These are phyloP conservation scores for Bursaphelenchus mucronatus DNA, from an alignment of 1,140 invertebrate species.

Conservation along the genomic window DNA sequence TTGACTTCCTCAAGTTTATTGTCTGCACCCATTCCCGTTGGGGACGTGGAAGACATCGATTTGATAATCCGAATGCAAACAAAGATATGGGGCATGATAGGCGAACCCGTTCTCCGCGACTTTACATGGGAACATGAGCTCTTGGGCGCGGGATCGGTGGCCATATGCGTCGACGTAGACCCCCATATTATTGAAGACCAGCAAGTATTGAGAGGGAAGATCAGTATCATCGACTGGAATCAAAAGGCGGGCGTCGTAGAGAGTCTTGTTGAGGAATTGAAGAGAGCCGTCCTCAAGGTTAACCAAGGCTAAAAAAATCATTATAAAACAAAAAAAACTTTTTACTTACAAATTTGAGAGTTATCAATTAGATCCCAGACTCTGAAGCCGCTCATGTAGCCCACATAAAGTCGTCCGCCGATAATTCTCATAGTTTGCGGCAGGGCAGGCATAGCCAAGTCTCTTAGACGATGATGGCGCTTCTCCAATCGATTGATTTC, in stretches of 20 bases:
- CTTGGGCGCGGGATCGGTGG: slow-evolving; percentile 80
- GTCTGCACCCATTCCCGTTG: slow-evolving; percentile 95
- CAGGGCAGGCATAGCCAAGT: slow-evolving; percentile 80
- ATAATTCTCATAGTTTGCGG: slow-evolving; percentile 84
- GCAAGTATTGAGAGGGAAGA: slow-evolving; percentile 69
- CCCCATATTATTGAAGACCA: slow-evolving; percentile 81
- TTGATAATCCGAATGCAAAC: slow-evolving; percentile 89
- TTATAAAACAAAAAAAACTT: slow-evolving; percentile 15
- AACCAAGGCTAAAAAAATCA: slow-evolving; percentile 50
- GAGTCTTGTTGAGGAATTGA: slow-evolving; percentile 51
- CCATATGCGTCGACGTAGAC: slow-evolving; percentile 78
- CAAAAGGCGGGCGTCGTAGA: slow-evolving; percentile 55
- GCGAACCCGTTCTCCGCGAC: slow-evolving; percentile 65
- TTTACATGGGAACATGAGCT: slow-evolving; percentile 98
- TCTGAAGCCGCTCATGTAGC: slow-evolving; percentile 82
- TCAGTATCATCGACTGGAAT: slow-evolving; percentile 40
- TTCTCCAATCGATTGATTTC: slow-evolving; percentile 85
- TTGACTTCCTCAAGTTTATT: slow-evolving; percentile 76
- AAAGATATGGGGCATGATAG: slow-evolving; percentile 69
- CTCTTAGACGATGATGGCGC: slow-evolving; percentile 77
- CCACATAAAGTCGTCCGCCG: slow-evolving; percentile 80
- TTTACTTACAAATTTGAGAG: slow-evolving; percentile 74
- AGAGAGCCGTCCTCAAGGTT: slow-evolving; percentile 58
- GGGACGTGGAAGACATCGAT: slow-evolving; percentile 90
- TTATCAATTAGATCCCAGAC: slow-evolving; percentile 77